Conservation (phyloP, 1,140 invertebrate species). For the Papilio glaucus region DNA sequence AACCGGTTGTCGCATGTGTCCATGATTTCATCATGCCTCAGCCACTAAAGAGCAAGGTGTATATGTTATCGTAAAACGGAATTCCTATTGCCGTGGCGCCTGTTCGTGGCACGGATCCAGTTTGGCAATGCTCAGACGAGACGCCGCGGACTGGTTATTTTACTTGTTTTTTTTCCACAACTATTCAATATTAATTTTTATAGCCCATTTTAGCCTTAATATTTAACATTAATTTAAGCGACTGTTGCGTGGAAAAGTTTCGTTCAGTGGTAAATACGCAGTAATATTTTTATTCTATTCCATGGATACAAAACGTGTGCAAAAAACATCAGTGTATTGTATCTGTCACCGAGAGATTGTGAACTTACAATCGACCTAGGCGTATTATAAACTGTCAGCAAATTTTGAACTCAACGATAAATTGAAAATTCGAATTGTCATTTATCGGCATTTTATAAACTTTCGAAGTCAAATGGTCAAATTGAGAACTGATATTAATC, state of each 20-base stretch:
- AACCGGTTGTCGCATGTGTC: constrained; percentile 30
- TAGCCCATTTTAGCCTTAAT: neutral
- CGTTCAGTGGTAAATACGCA: neutral
- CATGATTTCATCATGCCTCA: constrained; percentile 27
- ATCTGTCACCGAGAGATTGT: too few relatives aligned
- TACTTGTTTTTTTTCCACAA: constrained; percentile 10
- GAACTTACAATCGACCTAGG: too few relatives aligned
- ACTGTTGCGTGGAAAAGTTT: neutral
- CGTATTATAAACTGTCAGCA: too few relatives aligned
- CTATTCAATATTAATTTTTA: constrained; percentile 38
- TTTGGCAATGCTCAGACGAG: constrained; percentile 37
- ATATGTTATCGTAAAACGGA: constrained; percentile 30
- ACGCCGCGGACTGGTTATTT: constrained; percentile 42
- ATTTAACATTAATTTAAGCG: constrained; percentile 1
- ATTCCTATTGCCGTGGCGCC: constrained; percentile 34
- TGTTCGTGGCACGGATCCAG: constrained; percentile 40
- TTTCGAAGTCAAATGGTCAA: too few relatives aligned
- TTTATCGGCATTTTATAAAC: too few relatives aligned
- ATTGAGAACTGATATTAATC: too few relatives aligned
- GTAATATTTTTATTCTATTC: neutral
- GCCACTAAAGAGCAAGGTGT: constrained; percentile 19
- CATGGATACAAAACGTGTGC: too few relatives aligned
- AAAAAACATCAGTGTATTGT: too few relatives aligned
- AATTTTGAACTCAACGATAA: too few relatives aligned
- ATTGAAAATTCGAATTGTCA: too few relatives aligned